Evolutionary conservation across 2,113 vertebrate genomes (phyloP).

Genomic region (Pedionomus torquatus): DNA sequence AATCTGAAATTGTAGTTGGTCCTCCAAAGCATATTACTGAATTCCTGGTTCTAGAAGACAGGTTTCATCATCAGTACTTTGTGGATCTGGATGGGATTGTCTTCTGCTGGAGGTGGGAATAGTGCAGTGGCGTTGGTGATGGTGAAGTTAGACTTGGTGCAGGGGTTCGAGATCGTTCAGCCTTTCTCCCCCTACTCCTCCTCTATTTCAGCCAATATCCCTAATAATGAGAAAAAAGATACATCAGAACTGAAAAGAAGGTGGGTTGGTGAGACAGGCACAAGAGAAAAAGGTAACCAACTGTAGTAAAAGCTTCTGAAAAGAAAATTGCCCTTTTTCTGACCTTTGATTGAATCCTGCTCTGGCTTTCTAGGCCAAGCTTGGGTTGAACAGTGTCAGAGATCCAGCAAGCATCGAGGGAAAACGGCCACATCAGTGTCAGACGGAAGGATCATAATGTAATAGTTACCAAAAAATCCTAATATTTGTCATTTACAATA

Average conservation of each 20-base stretch:
- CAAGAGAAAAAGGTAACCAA: background rate
- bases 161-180: rapidly evolving
- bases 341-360: constrained; percentile 42
- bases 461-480: constrained; percentile 71
- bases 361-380: background rate
- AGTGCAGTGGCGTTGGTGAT: rapidly evolving
- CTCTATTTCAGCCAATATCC: background rate
- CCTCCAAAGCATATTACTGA: rapidly evolving
- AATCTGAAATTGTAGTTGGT: background rate
- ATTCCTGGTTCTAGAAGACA: background rate
- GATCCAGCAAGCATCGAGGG: constrained; percentile 44
- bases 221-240: rapidly evolving
- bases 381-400: constrained; percentile 47
- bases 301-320: background rate
- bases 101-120: background rate
- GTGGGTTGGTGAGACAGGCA: background rate
- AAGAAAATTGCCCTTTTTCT: constrained; percentile 39
- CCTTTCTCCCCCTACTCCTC: background rate
- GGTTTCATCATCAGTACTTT: rapidly evolving
- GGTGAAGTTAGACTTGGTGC: background rate
- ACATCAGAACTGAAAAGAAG: background rate
- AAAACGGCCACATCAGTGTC: constrained; percentile 65
- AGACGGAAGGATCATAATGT: constrained; percentile 78
- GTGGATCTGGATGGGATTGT: background rate
- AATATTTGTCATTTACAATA: constrained; percentile 80